Evolutionary conservation across 1,140 invertebrate species (phyloP).

Genomic region (Sycophila sp.): DNA sequence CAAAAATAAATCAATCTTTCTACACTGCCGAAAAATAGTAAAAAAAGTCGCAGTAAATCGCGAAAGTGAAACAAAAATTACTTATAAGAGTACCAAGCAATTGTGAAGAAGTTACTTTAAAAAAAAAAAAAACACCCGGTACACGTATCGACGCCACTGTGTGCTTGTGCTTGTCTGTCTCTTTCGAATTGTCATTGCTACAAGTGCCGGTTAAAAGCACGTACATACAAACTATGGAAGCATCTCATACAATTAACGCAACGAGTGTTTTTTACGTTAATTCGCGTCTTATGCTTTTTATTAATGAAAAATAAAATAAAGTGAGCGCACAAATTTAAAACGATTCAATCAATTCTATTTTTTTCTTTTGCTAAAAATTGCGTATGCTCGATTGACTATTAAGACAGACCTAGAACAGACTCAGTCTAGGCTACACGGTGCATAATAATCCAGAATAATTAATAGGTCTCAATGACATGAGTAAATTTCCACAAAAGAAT

Average conservation of each 20-base stretch:
- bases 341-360: conserved; percentile 31
- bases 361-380: no score
- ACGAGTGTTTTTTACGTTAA: conserved; percentile 18
- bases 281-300: conserved; percentile 11
- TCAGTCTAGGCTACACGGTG: conserved; percentile 61
- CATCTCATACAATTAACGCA: conserved; percentile 15
- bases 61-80: neutral
- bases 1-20: conserved; percentile 7
- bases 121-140: conserved; percentile 62
- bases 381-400: no score
- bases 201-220: conserved; percentile 39
- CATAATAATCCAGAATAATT: conserved; percentile 66
- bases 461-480: conserved; percentile 46
- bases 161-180: conserved; percentile 67
- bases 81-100: neutral
- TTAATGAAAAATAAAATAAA: conserved; percentile 30
- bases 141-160: conserved; percentile 62
- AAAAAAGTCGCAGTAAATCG: neutral
- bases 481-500: conserved; percentile 33
- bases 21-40: neutral
- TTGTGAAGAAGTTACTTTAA: neutral
- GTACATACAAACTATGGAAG: conserved; percentile 5
- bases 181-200: conserved; percentile 46
- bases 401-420: conserved; percentile 68
- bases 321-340: conserved; percentile 23